Evolutionary conservation across 1,140 invertebrate genomes (phyloP), one percentile per base, ranked within the genome.

Genomic region (Lutraria rhynchaena): DNA sequence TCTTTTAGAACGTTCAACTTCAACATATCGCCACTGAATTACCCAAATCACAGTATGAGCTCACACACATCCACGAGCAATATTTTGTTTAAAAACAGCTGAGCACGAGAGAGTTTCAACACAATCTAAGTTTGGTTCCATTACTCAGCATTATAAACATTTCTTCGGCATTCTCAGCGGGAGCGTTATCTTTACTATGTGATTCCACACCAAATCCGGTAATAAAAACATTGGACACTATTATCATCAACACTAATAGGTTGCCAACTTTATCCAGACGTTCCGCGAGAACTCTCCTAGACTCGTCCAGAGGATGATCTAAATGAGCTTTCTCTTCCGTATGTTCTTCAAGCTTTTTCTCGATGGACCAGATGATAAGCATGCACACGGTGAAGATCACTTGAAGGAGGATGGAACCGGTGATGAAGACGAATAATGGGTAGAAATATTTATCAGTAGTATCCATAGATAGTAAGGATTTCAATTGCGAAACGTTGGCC

Each of bases 401-500:
- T 53, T 81, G 78, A 0, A 81, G 58, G 0, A 53, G 24, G 17
- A 81, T 81, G 2, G 78, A 81, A 22, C 71, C 2, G 22, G n/a
- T 19, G 19, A 81, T 81, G 46, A 73, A 63, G 13, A 51, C 55
- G 0, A 81, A 31, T n/a, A 81, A 22, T 2, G 58, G 57, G 37
- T 63, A 81, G 49, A 49, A 81, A 44, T 81, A 81, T 61, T 81
- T 74, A 46, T 81, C 78, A 19, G 35, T 58, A 11, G 24, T n/a
- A n/a, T 65, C 57, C 13, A 81, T 73, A 22, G 69, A 61, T 2
- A 81, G 33, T 31, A 81, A 57, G 0, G 78, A 63, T 31, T 81
- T 81, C 0, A 81, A 22, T 24, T 81, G 78, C 35, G 78, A 81
- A 15, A 81, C 69, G 37, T 81, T 81, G 24, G 78, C 78, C 78